A percentile compares a stretch with the other conserved stretches of the same genome.
Evolutionary conservation across 1,140 invertebrate species (phyloP).

Genomic region (Laupala kohalensis): DNA sequence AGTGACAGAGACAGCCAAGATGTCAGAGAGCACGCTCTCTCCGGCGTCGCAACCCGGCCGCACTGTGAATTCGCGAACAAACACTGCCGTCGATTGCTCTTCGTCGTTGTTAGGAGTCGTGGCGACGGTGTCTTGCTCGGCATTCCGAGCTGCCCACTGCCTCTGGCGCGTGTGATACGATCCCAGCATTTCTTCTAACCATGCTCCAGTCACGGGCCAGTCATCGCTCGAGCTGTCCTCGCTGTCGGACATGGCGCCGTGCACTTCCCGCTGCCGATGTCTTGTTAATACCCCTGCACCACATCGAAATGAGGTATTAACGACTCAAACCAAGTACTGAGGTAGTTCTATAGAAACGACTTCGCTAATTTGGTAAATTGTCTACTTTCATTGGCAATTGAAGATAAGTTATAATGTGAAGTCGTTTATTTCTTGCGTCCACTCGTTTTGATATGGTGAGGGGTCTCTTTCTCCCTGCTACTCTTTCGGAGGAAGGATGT

Average conservation of each 20-base stretch:
- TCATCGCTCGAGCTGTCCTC: conserved; percentile 30
- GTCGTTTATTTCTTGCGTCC: too few species aligned
- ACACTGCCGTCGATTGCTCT: conserved; percentile 24
- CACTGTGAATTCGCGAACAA: conserved; percentile 34
- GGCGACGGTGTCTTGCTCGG: not conserved
- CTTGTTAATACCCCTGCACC: too few species aligned
- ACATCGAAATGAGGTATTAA: too few species aligned
- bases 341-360: too few species aligned
- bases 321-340: too few species aligned
- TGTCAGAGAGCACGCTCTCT: conserved; percentile 47
- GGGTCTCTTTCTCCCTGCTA: too few species aligned
- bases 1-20: conserved; percentile 40
- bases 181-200: conserved; percentile 41
- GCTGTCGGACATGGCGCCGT: conserved; percentile 35
- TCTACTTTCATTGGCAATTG: too few species aligned
- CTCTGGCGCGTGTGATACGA: conserved; percentile 32
- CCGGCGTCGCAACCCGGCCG: conserved; percentile 37
- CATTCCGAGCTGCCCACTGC: not conserved
- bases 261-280: not conserved
- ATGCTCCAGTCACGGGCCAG: conserved; percentile 42
- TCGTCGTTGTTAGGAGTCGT: conserved; percentile 18
- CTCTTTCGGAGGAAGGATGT: too few species aligned
- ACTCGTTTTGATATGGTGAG: too few species aligned
- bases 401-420: too few species aligned
- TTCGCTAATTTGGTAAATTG: too few species aligned